Conservation (phyloP, 2,113 vertebrate genomes). For the Limanda limanda region DNA sequence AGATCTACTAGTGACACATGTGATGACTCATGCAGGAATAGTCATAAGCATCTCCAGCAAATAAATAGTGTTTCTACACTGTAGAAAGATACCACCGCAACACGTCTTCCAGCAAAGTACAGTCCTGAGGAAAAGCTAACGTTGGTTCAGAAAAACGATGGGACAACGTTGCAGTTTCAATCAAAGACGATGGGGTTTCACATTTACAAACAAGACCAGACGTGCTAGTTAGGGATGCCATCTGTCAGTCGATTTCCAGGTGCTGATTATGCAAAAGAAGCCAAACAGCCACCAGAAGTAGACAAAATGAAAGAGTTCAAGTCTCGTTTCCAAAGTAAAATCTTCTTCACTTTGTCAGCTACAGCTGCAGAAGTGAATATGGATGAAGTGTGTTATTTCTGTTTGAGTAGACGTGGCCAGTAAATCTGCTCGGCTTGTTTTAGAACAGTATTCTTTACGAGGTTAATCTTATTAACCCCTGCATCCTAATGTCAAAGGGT, state of each 20-base stretch:
- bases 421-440: background rate
- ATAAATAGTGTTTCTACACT: too few relatives aligned
- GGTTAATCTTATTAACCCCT: background rate
- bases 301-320: too few relatives aligned
- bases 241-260: background rate
- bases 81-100: too few relatives aligned
- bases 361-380: background rate
- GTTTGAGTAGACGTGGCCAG: background rate
- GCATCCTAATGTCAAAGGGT: constrained; percentile 4
- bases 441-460: background rate
- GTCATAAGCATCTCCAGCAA: too few relatives aligned
- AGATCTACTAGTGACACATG: background rate
- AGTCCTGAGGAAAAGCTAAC: background rate
- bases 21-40: background rate
- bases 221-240: background rate
- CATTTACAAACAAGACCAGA: constrained; percentile 13
- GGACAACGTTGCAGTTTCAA: background rate
- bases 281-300: background rate
- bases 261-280: background rate
- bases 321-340: background rate
- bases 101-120: background rate
- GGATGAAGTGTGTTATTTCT: background rate
- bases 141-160: background rate
- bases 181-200: constrained; percentile 4
- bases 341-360: background rate